Evolutionary conservation across 1,140 invertebrate genomes (phyloP), one percentile per base, ranked within the genome.

Genomic region (Philotrypesis tridentata): DNA sequence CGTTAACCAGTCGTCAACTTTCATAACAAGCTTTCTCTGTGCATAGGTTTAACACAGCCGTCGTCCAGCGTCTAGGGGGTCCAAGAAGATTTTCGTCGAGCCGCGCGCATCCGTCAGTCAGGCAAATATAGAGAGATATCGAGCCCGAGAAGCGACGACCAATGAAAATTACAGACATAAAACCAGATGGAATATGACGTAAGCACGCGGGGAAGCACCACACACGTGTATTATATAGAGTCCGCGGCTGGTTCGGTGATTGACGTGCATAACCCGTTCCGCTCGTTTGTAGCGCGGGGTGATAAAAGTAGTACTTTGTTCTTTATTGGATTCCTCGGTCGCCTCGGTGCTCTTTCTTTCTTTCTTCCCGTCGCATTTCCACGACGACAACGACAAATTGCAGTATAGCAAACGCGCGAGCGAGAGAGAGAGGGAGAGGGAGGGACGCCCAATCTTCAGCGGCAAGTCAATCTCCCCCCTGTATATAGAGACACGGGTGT

Each of bases 281-380:
- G 79, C 70, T 80, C 79, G 79, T 80, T 80, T 73, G 79, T 80
- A 80, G 79, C 79, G 21, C 14, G 71, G 79, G 61, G 79, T 61
- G 71, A 75, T 75, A 81, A 81, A 68, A 75, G 72, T 75, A 81
- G 72, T 81, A 81, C 79, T 81, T 81, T 75, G 79, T 81, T 75
- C 71, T 81, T 81, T 81, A 81, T 81, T 74, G 79, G 72, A 81
- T 75, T 81, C 72, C 71, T 75, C 37, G 76, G 27, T 23, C 61
- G 61, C 25, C 12, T 63, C 12, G 61, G 27, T 40, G 63, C 75
- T 27, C 48, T 0, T 17, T 11, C 55, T 31, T 17, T 72, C 23
- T 55, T 48, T 27, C 71, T 48, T 17, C 55, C 9, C 8, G 55
- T n/a, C 29, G 60, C 74, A 76, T 77, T 70, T 68, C 25, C 76